Evolutionary conservation across 2,113 vertebrate genomes (phyloP).

Genomic region (Amia ocellicauda): DNA sequence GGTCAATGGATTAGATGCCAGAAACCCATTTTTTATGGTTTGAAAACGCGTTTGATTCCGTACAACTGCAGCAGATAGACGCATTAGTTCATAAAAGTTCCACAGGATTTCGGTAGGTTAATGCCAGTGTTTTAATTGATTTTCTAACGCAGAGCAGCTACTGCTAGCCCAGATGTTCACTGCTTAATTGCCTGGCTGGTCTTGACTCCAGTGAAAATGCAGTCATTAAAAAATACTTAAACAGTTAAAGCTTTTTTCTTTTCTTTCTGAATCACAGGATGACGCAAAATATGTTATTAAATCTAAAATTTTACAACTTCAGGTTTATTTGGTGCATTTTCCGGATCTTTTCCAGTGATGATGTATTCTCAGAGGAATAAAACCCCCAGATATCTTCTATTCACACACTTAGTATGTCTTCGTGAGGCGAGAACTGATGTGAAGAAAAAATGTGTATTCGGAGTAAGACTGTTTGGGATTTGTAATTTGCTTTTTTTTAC

Average conservation of each 20-base stretch:
- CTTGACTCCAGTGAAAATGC: constrained; percentile 53
- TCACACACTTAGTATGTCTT: no score
- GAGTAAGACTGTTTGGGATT: no score
- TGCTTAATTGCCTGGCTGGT: constrained; percentile 58
- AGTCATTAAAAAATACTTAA: constrained; percentile 58
- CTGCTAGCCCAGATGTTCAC: constrained; percentile 58
- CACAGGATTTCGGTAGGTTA: neutral
- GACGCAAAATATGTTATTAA: constrained; percentile 66
- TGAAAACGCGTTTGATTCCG: constrained; percentile 67
- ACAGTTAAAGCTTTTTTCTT: constrained; percentile 38
- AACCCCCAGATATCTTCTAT: no score
- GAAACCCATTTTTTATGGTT: constrained; percentile 52
- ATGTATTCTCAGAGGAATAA: no score
- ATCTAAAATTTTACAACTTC: constrained; percentile 47
- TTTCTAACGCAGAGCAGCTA: constrained; percentile 66
- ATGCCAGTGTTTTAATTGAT: constrained; percentile 59
- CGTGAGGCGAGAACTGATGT: no score
- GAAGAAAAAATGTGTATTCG: no score
- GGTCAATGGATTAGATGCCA: constrained; percentile 60
- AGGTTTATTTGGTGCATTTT: constrained; percentile 63
- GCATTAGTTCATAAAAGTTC: constrained; percentile 55
- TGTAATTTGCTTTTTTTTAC: no score
- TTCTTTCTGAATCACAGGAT: constrained; percentile 58
- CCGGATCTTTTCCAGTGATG: constrained; percentile 36
- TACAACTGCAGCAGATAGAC: constrained; percentile 61